Percentiles rank a stretch among this genome's conserved stretches.
phyloP scores from a whole-genome alignment of 2,797 vertebrate genomes.

The Trachurus trachurus region DNA sequence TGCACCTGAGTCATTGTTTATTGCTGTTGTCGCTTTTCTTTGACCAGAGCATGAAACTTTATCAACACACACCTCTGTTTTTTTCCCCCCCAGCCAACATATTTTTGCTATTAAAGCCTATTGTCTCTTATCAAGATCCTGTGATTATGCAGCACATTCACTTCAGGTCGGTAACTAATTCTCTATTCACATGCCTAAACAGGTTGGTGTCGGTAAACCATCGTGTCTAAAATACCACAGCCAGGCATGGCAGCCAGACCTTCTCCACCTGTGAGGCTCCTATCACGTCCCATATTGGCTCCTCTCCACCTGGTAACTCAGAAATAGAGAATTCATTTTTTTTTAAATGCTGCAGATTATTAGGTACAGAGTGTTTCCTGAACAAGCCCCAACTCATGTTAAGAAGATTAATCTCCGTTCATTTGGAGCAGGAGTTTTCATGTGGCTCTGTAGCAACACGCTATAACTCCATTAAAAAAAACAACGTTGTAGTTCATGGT shows the following conservation, averaged over 20 bases:
- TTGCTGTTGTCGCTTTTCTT: background rate
- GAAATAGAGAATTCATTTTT: conserved; percentile 6
- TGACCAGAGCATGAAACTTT: background rate
- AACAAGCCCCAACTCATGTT: conserved; percentile 38
- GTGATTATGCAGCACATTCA: background rate
- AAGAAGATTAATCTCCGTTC: background rate
- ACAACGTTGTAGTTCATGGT: no score
- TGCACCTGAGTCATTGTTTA: background rate
- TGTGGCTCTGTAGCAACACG: background rate
- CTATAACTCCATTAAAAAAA: background rate
- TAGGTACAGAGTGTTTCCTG: background rate
- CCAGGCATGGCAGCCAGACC: background rate
- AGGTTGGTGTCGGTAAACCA: background rate
- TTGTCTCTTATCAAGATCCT: conserved; percentile 29
- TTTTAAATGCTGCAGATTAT: background rate
- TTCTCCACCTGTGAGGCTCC: conserved; percentile 1
- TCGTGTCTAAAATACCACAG: conserved; percentile 2
- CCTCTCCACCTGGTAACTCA: background rate
- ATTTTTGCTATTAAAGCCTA: conserved; percentile 5
- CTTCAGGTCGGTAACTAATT: background rate
- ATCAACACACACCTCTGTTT: background rate
- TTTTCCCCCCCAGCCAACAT: background rate
- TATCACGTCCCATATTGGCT: conserved; percentile 16
- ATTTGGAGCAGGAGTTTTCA: background rate
- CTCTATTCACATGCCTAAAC: conserved; percentile 31